These are phyloP conservation scores for Drosophila nebulosa DNA, from an alignment of 1,140 invertebrate genomes.

Conservation along the genomic window DNA sequence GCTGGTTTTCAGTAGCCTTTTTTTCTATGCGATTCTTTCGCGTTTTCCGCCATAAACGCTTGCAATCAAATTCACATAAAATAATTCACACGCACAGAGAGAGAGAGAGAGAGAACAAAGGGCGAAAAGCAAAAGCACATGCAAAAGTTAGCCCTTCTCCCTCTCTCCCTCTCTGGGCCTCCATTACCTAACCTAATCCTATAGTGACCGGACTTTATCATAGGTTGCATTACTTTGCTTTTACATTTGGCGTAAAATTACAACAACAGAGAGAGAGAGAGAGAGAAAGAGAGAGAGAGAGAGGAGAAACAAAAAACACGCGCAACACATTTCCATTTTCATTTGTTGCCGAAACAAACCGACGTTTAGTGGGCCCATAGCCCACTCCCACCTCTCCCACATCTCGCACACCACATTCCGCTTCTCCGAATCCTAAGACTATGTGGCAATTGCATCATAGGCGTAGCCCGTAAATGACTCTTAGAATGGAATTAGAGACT, in stretches of 20 bases:
- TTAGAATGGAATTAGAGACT: not conserved
- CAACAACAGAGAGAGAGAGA: too few species aligned
- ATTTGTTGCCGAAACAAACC: conserved; percentile 47
- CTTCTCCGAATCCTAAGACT: not conserved
- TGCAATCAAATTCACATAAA: conserved; percentile 76
- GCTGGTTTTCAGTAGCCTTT: not conserved
- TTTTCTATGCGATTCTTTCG: conserved; percentile 37
- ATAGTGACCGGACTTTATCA: not conserved
- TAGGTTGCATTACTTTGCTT: conserved; percentile 31
- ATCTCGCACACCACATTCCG: not conserved
- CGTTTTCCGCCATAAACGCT: conserved; percentile 75
- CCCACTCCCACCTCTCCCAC: not conserved
- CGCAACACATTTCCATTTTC: conserved; percentile 21
- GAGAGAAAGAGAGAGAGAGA: too few species aligned
- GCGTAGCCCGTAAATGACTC: not conserved
- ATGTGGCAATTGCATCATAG: not conserved
- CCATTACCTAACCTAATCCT: not conserved
- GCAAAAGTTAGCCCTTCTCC: conserved; percentile 20
- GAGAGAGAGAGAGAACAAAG: conserved; percentile 11
- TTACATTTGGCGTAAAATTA: conserved; percentile 48
- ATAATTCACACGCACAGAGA: conserved; percentile 64
- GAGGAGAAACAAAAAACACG: conserved; percentile 8
- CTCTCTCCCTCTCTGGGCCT: not conserved
- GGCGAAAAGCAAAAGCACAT: conserved; percentile 35
- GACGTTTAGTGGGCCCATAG: conserved; percentile 43